Evolutionary conservation across 2,888 invertebrate species (phyloP), one percentile per base, ranked within the genome.

Genomic region (Ichneumon xanthorius): DNA sequence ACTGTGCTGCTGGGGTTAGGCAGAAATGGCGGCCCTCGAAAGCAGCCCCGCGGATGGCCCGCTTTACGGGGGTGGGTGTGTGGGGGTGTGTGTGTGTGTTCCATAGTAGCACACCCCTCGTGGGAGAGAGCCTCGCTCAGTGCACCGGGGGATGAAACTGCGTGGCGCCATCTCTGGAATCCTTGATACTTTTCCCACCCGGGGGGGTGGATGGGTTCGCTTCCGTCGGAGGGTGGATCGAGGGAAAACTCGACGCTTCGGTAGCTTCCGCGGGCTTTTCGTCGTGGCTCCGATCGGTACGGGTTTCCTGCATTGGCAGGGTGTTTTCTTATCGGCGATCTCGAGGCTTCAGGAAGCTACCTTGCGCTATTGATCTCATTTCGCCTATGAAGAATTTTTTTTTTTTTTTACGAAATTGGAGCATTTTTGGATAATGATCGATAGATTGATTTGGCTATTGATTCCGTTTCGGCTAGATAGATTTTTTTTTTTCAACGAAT

Each of bases 21-120:
- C 90, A 90, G 92, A 92, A 92, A 93, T 93, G 93, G 93, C 93
- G 92, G 91, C 91, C 88, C 89, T 89, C 90, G 90, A 88, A 92
- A 91, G 88, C 88, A 79, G 88, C 90, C 88, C 89, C 88, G 48
- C 86, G 88, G 88, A 87, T 87, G 87, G 84, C 86, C 85, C 87
- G 88, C 87, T 88, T 48, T 77, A 84, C 86, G 89, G 89, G 89
- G 91, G 88, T 90, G 88, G 87, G 87, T 48, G 45, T 48, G 45
- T 45, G 3, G 14, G 14, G 3, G 37, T 37, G 37, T 37, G 37
- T 40, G 7, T 82, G 83, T 88, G 79, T 19, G 68, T 19, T 67
- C 45, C 45, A 19, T 40, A 72, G 63, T 67, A 65, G 81, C 83
- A 80, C 84, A 82, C 79, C 79, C 78, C 77, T 68, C 70, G 53